Evolutionary conservation across 2,888 invertebrate species (phyloP), one percentile per base, ranked within the genome.

Genomic region (Zonitis immaculata): DNA sequence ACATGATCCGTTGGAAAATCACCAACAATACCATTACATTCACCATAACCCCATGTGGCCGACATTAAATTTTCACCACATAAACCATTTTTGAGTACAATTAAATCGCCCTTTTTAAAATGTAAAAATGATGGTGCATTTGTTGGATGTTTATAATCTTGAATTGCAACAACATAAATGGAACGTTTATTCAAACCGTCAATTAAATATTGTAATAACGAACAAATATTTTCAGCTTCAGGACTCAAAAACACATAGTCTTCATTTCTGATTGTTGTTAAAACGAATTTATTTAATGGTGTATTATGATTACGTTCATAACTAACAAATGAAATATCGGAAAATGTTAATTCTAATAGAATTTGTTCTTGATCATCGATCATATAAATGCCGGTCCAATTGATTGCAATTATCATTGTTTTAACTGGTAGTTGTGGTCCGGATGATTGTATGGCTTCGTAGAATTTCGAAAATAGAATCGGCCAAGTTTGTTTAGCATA

Each of bases 401-500:
- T 97, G 3, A 97, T 86, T 3, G 95, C 96, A 58, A 97, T 87
- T 49, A 97, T 91, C 16, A 95, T 83, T 64, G 92, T 86, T 63
- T 86, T 82, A 62, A 82, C 83, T 6, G 80, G 78, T 6, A 88
- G 78, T 25, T 80, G 78, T 0, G 87, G 85, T 9, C 89, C 89
- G 56, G 86, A 84, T 44, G 84, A 76, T 70, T 87, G 87, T n/a
- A 88, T 80, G 0, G 91, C 94, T 78, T 97, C 96, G 69, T 90
- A 97, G 74, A 95, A 95, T 69, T 92, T 82, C 0, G 95, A 95
- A 75, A 97, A 97, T 6, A 95, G 78, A 74, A 97, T 86, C 0
- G 95, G 94, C 96, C 96, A 97, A 64, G 92, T 91, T 57, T 89
- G 79, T 77, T 93, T 93, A 1, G 94, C 90, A 75, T 89, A 95